Evolutionary conservation across 2,797 vertebrate genomes (phyloP), one percentile per base, ranked within the genome.

Genomic region (Loris lydekkerianus): DNA sequence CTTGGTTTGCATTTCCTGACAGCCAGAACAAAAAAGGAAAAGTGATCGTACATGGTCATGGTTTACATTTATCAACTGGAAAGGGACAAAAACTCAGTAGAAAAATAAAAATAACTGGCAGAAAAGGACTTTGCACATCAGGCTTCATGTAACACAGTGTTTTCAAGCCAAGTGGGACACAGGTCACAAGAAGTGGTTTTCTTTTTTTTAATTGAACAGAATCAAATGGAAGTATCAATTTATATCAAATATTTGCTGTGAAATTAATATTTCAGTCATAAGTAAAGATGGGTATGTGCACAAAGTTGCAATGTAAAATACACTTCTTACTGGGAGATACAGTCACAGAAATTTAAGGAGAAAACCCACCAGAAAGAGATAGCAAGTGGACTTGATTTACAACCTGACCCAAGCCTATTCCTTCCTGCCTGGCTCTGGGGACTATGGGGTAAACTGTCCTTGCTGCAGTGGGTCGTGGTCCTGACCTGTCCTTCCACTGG

Each of bases 11-110:
- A 18, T 86, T 95, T 81, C 76, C 65, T 87, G 49, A 84, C 11
- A 80, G 49, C 65, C 61, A 95, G 87, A 89, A 73, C 53, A 69
- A 94, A 89, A 97, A 73, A 31, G 34, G 49, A 93, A 96, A 89
- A 27, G n/a, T 14, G 37, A 76, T 81, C 46, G 37, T 58, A 87
- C 37, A 85, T 1, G 18, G 65, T 58, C 37, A 85, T 1, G 18
- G 70, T 58, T 96, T 65, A 84, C 61, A 84, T 58, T 87, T 86
- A 76, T 61, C 10, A 75, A 25, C 58, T 37, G n/a, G 46, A 82
- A 3, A 25, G 10, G 31, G 18, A 65, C 20, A 69, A 69, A 76
- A 95, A 27, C 34, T 43, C 15, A n/a, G 67, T 21, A 69, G 53
- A 82, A 43, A 86, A 89, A 94, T 23, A 70, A 94, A 93, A 86